These are phyloP conservation scores for Automeris io DNA, from an alignment of 2,888 invertebrate species.

Conservation along the genomic window DNA sequence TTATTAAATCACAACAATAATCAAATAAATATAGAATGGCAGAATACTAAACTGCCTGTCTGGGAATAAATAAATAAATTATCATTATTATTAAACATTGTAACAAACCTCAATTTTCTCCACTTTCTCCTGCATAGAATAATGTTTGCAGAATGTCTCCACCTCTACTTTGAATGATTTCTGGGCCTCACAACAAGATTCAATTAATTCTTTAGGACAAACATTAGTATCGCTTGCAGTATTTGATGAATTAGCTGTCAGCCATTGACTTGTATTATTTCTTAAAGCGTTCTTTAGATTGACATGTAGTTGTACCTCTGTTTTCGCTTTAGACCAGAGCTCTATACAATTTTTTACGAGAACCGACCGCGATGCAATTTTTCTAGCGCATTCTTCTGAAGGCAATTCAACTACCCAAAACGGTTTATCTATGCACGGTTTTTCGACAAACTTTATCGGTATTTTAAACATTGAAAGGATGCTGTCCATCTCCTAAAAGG, in stretches of 20 bases:
- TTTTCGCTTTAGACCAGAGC: slow-evolving; percentile 84
- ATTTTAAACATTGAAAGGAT: slow-evolving; percentile 80
- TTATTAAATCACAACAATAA: background rate
- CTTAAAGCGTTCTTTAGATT: slow-evolving; percentile 73
- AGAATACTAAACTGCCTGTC: no score
- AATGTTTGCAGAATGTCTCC: slow-evolving; percentile 93
- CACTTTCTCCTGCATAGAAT: slow-evolving; percentile 87
- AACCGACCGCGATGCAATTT: slow-evolving; percentile 88
- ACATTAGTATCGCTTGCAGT: slow-evolving; percentile 28
- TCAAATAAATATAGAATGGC: background rate
- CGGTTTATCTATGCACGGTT: slow-evolving; percentile 79
- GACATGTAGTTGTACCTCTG: slow-evolving; percentile 77
- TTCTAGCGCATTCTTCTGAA: slow-evolving; percentile 81
- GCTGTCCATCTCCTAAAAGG: slow-evolving; percentile 86
- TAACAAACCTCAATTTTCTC: slow-evolving; percentile 88
- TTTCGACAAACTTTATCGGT: slow-evolving; percentile 75
- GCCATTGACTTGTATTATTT: slow-evolving; percentile 42
- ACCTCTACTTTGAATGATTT: slow-evolving; percentile 90
- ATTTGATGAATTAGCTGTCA: slow-evolving; percentile 17
- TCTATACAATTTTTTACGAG: slow-evolving; percentile 87
- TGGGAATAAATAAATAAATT: no score
- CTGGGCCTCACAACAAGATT: slow-evolving; percentile 67
- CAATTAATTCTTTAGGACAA: slow-evolving; percentile 73
- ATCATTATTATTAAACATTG: no score
- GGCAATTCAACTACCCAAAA: slow-evolving; percentile 89